Percentiles rank a stretch among this genome's conserved stretches.
Evolutionary conservation across 2,797 vertebrate species (phyloP).

Genomic region (Coracias cyanogaster): DNA sequence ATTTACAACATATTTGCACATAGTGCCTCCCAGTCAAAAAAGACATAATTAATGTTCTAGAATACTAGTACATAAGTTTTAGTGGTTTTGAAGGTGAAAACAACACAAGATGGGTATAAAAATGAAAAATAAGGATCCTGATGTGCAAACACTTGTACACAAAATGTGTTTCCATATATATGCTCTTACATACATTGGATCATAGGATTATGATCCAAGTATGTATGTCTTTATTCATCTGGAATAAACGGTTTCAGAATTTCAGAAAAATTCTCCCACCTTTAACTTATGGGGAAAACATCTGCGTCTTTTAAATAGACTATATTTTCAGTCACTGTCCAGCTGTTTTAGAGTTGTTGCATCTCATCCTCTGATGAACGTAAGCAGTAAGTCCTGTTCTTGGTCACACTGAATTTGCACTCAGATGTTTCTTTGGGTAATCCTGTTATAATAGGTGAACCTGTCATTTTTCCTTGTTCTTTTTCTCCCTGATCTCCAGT

Average conservation of each 20-base stretch:
- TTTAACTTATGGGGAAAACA: background rate
- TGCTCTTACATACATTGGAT: too few species aligned
- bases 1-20: background rate
- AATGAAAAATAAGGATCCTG: background rate
- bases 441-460: background rate
- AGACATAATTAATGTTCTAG: background rate
- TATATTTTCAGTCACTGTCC: accelerated
- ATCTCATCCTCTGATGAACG: background rate
- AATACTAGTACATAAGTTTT: background rate
- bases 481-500: background rate
- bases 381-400: background rate
- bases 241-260: background rate
- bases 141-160: background rate
- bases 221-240: background rate
- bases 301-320: background rate
- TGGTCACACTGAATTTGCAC: background rate
- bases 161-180: background rate
- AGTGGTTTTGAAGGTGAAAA: background rate
- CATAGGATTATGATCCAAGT: background rate
- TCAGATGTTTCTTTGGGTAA: background rate
- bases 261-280: background rate
- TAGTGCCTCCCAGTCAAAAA: background rate
- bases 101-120: background rate
- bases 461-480: accelerated
- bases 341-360: background rate